These are phyloP conservation scores for Orestias chungarensis DNA, from an alignment of 2,797 vertebrate species.

Conservation along the genomic window DNA sequence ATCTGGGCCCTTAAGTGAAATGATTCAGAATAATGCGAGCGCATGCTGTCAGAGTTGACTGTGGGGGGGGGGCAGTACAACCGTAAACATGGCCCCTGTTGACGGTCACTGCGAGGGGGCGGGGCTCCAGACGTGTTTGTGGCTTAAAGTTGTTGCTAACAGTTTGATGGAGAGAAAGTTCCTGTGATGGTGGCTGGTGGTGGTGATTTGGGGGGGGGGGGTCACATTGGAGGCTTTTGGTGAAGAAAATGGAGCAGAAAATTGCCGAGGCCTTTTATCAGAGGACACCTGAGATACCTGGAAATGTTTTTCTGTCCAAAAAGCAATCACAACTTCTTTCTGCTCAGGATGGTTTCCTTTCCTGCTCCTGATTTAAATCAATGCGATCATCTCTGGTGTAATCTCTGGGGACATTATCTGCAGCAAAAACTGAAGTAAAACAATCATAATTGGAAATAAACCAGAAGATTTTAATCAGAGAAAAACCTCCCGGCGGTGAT, in stretches of 20 bases:
- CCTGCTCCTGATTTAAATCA: neutral
- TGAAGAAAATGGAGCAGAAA: conserved; percentile 62
- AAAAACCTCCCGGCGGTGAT: neutral
- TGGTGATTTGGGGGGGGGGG: conserved; percentile 14
- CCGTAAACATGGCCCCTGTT: conserved; percentile 68
- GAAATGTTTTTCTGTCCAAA: conserved; percentile 24
- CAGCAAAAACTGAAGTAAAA: neutral
- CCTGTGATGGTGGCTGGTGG: too few relatives aligned
- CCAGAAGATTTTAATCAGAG: neutral
- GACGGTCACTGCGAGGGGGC: conserved; percentile 43
- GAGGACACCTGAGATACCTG: conserved; percentile 20
- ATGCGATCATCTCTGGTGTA: neutral
- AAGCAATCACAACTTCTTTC: conserved; percentile 1
- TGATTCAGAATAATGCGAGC: conserved; percentile 83
- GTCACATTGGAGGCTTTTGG: conserved; percentile 8
- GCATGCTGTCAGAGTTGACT: conserved; percentile 50
- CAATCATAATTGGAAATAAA: neutral
- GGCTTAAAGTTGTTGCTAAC: conserved; percentile 13
- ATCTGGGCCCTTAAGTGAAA: conserved; percentile 81
- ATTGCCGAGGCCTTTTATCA: conserved; percentile 35
- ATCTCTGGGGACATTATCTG: neutral
- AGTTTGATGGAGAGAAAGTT: conserved; percentile 19
- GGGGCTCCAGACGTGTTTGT: conserved; percentile 47
- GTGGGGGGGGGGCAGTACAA: conserved; percentile 65
- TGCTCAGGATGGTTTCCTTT: neutral